A percentile compares a stretch with the other conserved stretches of the same genome.
phyloP scores from a whole-genome alignment of 2,888 invertebrate species.

The Volucella inanis region DNA sequence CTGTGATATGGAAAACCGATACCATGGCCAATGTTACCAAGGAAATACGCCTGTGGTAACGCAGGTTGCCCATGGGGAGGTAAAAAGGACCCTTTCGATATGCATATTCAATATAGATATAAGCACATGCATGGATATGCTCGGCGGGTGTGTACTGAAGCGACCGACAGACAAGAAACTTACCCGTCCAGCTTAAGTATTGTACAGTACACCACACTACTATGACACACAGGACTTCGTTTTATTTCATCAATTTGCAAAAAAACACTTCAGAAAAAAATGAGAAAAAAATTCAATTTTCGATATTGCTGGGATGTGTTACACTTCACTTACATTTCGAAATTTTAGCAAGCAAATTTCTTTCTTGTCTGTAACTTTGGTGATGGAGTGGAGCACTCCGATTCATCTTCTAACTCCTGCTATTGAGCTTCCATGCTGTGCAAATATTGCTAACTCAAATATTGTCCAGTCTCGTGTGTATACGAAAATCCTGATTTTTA shows the following conservation, averaged over 20 bases:
- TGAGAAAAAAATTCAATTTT: conserved; percentile 34
- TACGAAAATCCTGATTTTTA: too few species aligned
- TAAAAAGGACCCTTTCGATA: conserved; percentile 62
- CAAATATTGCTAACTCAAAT: too few species aligned
- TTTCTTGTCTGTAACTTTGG: conserved; percentile 41
- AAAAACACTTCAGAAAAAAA: conserved; percentile 11
- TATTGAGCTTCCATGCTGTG: too few species aligned
- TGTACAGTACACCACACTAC: conserved; percentile 2
- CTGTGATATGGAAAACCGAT: conserved; percentile 64
- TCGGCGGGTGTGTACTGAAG: conserved; percentile 5
- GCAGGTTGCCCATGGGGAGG: conserved; percentile 73
- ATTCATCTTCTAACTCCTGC: conserved; percentile 14
- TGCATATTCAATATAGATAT: conserved; percentile 49
- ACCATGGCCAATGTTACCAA: conserved; percentile 72
- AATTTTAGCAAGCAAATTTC: conserved; percentile 39
- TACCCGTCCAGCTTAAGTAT: conserved; percentile 50
- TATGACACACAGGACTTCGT: conserved; percentile 49
- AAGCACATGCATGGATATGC: background rate
- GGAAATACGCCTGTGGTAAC: conserved; percentile 73
- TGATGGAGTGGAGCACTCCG: conserved; percentile 20
- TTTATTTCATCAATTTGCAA: conserved; percentile 38
- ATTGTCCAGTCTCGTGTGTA: too few species aligned
- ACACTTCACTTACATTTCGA: conserved; percentile 42
- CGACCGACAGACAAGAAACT: conserved; percentile 53
- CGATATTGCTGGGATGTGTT: conserved; percentile 44